Evolutionary conservation across 2,797 vertebrate species (phyloP).

Genomic region (Enteromius viviparus): DNA sequence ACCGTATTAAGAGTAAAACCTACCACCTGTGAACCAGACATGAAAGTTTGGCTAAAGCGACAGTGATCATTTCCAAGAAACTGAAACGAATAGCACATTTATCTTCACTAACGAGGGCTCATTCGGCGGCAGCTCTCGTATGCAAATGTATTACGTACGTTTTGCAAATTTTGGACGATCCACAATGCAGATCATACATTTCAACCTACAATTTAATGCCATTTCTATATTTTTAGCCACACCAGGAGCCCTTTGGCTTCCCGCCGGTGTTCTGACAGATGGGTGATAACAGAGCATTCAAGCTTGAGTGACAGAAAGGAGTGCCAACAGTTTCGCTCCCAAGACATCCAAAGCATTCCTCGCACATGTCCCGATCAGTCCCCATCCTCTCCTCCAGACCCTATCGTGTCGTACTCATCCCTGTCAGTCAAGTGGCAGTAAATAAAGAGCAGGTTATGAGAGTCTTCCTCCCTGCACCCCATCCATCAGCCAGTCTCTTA

Average conservation of each 20-base stretch:
- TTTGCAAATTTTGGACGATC: constrained; percentile 23
- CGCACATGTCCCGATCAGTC: constrained; percentile 58
- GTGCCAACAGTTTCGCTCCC: constrained; percentile 59
- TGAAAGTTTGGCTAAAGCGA: constrained; percentile 1
- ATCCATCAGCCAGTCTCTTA: constrained; percentile 77
- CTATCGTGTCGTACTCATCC: background rate
- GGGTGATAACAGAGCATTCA: constrained; percentile 45
- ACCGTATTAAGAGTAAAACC: constrained; percentile 25
- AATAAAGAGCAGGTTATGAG: constrained; percentile 76
- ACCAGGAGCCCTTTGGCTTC: constrained; percentile 32
- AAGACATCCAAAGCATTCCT: constrained; percentile 65
- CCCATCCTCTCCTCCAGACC: constrained; percentile 6
- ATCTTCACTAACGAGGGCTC: constrained; percentile 29
- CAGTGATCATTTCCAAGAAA: constrained; percentile 20
- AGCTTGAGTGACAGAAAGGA: constrained; percentile 40
- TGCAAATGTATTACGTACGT: constrained; percentile 8
- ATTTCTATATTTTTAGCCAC: constrained; percentile 16
- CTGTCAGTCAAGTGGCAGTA: constrained; percentile 72
- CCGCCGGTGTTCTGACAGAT: constrained; percentile 38
- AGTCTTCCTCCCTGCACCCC: constrained; percentile 71
- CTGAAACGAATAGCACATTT: constrained; percentile 3
- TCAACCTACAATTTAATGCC: constrained; percentile 19
- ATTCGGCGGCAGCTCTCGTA: background rate
- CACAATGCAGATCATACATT: constrained; percentile 20
- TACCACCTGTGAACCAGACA: constrained; percentile 22